phyloP scores from a whole-genome alignment of 1,140 invertebrate species.

The Meloidogyne chitwoodi region DNA sequence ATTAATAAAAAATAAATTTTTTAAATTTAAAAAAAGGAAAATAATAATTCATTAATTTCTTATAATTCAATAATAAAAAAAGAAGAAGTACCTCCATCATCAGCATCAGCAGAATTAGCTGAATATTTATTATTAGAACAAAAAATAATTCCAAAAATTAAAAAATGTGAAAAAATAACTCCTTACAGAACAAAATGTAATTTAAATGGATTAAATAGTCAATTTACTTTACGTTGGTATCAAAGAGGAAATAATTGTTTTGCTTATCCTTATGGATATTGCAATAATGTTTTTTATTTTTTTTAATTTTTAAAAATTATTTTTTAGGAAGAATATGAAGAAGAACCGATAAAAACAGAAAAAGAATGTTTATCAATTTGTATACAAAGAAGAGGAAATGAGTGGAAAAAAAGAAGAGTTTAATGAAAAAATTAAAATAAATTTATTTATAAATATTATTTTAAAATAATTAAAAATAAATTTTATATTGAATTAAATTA shows the following conservation, averaged over 20 bases:
- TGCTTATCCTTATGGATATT: slow-evolving; percentile 42
- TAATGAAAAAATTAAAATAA: neutral
- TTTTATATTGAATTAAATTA: too few relatives aligned
- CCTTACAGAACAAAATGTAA: slow-evolving; percentile 34
- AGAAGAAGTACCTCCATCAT: neutral
- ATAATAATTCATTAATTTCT: too few relatives aligned
- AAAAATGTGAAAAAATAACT: slow-evolving; percentile 22
- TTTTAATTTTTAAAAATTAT: neutral
- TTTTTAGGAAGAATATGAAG: slow-evolving; percentile 5
- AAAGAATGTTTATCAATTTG: slow-evolving; percentile 10
- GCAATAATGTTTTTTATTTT: slow-evolving; percentile 25
- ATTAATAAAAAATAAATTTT: neutral
- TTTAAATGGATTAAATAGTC: slow-evolving; percentile 16
- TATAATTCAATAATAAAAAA: too few relatives aligned
- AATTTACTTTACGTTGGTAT: slow-evolving; percentile 39
- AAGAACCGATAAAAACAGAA: slow-evolving; percentile 27
- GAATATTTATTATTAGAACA: slow-evolving; percentile 7
- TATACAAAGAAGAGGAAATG: neutral
- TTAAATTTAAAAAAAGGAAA: too few relatives aligned
- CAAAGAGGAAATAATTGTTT: slow-evolving; percentile 17
- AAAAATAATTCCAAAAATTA: slow-evolving; percentile 15
- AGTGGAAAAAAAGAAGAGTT: neutral
- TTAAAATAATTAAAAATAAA: too few relatives aligned
- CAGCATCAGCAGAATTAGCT: slow-evolving; percentile 5
- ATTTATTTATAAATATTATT: too few relatives aligned